Conservation (phyloP, 2,797 vertebrate genomes). For the Sebastes oblongus region DNA sequence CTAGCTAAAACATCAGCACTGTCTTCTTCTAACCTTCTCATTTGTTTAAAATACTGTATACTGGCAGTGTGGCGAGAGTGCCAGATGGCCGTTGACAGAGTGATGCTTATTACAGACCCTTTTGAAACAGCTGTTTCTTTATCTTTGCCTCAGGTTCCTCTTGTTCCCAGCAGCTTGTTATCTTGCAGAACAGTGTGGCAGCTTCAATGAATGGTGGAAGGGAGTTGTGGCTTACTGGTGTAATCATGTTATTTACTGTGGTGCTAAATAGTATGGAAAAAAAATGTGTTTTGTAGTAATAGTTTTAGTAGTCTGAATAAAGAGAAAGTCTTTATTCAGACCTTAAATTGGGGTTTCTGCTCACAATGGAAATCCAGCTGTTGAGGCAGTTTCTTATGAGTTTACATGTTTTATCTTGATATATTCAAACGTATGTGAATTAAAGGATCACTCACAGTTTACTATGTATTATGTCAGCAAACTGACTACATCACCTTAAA, state of each 20-base stretch:
- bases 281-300: background rate
- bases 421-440: background rate
- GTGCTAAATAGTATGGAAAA: background rate
- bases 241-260: constrained; percentile 20
- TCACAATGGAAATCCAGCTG: constrained; percentile 6
- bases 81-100: constrained; percentile 4
- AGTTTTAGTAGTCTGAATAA: background rate
- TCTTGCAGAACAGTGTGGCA: constrained; percentile 28
- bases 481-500: background rate
- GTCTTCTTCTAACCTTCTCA: background rate
- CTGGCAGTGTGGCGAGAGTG: constrained; percentile 1
- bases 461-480: background rate
- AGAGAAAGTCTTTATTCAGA: background rate
- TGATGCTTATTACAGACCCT: background rate
- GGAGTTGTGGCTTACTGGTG: background rate
- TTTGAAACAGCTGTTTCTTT: constrained; percentile 40
- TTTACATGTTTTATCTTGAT: background rate
- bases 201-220: constrained; percentile 1
- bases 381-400: background rate
- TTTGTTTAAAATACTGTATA: constrained; percentile 19
- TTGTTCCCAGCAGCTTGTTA: constrained; percentile 32
- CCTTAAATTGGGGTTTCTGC: constrained; percentile 2
- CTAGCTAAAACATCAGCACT: background rate
- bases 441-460: background rate
- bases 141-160: constrained; percentile 34